A percentile compares a stretch with the other conserved stretches of the same genome.
Conservation (phyloP, 2,797 vertebrate species). For the Acipenser transmontanus region DNA sequence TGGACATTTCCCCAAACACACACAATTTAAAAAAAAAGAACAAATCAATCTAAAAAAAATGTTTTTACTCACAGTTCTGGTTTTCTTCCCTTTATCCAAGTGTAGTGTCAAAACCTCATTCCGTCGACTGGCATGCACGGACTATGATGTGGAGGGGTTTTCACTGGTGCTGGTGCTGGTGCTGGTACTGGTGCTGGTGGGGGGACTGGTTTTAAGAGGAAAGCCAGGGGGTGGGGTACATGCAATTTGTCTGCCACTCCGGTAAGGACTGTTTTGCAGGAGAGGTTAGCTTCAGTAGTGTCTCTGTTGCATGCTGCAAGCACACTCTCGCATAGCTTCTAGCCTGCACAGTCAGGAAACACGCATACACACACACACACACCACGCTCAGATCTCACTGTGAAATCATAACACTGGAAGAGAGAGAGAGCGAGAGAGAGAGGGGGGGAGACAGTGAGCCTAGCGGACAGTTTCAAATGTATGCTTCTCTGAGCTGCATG, state of each 20-base stretch:
- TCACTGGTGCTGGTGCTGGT: slow-evolving; percentile 47
- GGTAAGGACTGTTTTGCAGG: slow-evolving; percentile 39
- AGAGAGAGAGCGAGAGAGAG: slow-evolving; percentile 40
- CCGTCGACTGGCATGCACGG: slow-evolving; percentile 43
- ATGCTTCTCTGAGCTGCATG: slow-evolving; percentile 44
- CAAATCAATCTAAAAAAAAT: not conserved
- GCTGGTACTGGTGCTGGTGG: slow-evolving; percentile 29
- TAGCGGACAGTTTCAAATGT: slow-evolving; percentile 31
- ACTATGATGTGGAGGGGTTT: slow-evolving; percentile 40
- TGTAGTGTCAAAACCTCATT: slow-evolving; percentile 59
- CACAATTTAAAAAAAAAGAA: not conserved
- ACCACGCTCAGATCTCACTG: slow-evolving; percentile 21
- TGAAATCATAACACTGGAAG: slow-evolving; percentile 30
- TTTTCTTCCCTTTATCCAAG: slow-evolving; percentile 51
- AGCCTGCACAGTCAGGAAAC: slow-evolving; percentile 7
- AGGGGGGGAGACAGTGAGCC: slow-evolving; percentile 16
- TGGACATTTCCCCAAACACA: not conserved
- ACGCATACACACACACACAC: slow-evolving; percentile 11
- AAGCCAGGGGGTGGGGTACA: slow-evolving; percentile 35
- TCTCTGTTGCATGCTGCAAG: slow-evolving; percentile 37
- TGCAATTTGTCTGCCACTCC: slow-evolving; percentile 56
- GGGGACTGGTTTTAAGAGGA: slow-evolving; percentile 21
- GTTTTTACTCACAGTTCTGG: slow-evolving; percentile 55
- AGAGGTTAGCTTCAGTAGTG: slow-evolving; percentile 43
- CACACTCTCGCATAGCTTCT: slow-evolving; percentile 17